A percentile compares a stretch with the other conserved stretches of the same genome.
Conservation (phyloP, 2,113 vertebrate genomes). For the Natator depressus region DNA sequence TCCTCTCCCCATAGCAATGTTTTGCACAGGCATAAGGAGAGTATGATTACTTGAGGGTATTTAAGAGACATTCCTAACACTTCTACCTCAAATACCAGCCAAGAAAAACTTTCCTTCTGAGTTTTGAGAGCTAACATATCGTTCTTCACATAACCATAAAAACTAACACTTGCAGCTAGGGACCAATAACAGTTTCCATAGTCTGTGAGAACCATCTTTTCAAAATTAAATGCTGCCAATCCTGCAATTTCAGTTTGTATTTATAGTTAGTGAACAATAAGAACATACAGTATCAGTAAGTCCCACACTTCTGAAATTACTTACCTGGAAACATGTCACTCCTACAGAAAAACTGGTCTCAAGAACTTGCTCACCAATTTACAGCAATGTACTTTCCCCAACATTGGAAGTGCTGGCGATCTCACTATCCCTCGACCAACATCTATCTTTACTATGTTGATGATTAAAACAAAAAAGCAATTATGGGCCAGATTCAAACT, state of each 20-base stretch:
- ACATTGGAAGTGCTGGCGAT: neutral
- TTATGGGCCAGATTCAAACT: neutral
- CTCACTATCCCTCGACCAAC: neutral
- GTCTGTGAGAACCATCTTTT: neutral
- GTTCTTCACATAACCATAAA: neutral
- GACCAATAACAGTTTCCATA: neutral
- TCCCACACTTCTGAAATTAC: neutral
- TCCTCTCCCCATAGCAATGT: neutral
- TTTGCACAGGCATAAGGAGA: neutral
- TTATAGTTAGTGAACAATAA: neutral
- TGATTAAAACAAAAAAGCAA: slow-evolving; percentile 21
- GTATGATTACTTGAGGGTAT: accelerated
- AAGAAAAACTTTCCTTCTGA: neutral
- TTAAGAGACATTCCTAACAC: neutral
- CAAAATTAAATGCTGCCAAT: neutral
- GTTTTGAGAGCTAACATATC: neutral
- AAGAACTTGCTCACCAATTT: slow-evolving; percentile 15
- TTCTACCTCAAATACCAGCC: neutral
- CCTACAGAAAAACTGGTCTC: neutral
- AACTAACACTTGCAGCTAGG: neutral
- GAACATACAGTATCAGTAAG: neutral
- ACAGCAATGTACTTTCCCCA: neutral
- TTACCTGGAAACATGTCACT: slow-evolving; percentile 36
- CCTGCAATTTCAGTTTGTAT: neutral
- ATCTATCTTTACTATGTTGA: accelerated